These are phyloP conservation scores for Atta colombica DNA, from an alignment of 1,140 invertebrate species.

Conservation along the genomic window DNA sequence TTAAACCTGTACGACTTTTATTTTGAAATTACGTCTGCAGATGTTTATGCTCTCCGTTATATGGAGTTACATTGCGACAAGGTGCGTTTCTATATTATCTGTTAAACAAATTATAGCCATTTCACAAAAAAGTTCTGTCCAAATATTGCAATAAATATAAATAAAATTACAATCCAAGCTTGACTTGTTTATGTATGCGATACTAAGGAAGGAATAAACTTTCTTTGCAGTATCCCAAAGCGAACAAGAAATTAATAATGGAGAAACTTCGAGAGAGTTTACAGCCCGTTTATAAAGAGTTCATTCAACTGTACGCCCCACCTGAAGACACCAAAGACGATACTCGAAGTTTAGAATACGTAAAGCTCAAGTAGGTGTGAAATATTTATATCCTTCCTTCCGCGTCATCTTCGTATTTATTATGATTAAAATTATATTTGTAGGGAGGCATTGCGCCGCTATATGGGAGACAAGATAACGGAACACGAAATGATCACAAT, in stretches of 20 bases:
- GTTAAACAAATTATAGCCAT: neutral
- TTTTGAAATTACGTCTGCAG: constrained; percentile 92
- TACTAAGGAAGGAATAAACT: constrained; percentile 6
- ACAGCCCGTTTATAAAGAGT: constrained; percentile 90
- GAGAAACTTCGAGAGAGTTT: constrained; percentile 89
- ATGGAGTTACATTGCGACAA: constrained; percentile 93
- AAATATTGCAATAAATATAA: neutral
- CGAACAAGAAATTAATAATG: constrained; percentile 90
- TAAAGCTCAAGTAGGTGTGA: constrained; percentile 86
- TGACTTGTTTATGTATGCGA: neutral
- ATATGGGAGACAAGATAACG: constrained; percentile 89
- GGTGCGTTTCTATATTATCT: constrained; percentile 85
- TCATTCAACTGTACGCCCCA: constrained; percentile 90
- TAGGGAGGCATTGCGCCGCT: constrained; percentile 87
- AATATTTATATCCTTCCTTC: constrained; percentile 3
- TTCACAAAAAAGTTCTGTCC: neutral
- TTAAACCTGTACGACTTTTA: constrained; percentile 92
- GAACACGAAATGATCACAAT: constrained; percentile 93
- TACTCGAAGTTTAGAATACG: constrained; percentile 85
- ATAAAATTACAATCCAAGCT: neutral
- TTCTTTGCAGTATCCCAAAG: constrained; percentile 90
- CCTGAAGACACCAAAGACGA: constrained; percentile 81
- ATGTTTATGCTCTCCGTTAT: constrained; percentile 94
- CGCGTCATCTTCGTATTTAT: neutral
- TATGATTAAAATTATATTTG: constrained; percentile 60